These are phyloP conservation scores for Bolinopsis microptera DNA, from an alignment of 37 sponge, comb jelly and placozoan genomes.

Conservation along the genomic window DNA sequence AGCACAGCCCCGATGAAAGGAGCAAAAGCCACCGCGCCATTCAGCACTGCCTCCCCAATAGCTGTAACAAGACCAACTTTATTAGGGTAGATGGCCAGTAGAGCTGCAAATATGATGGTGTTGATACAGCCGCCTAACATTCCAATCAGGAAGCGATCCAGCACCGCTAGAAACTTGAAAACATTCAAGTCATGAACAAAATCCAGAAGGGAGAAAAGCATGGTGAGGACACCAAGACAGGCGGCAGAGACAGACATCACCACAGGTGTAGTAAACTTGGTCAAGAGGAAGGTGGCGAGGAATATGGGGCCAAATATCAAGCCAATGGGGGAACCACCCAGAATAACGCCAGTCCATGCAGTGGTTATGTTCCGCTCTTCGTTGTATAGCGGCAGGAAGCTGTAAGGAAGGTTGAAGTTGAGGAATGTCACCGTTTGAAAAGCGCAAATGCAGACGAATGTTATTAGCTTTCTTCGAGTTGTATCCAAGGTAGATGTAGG, in stretches of 20 bases:
- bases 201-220: background rate
- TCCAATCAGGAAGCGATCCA: background rate
- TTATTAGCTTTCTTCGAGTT: no score
- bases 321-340: background rate
- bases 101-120: background rate
- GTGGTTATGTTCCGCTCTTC: background rate
- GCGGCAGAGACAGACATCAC: background rate
- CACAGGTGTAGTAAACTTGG: background rate
- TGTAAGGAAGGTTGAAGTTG: background rate
- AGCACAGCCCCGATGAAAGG: constrained; percentile 49
- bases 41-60: constrained; percentile 29
- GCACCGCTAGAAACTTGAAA: background rate
- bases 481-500: no score
- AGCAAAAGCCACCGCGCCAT: constrained; percentile 39
- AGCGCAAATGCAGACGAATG: no score
- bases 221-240: background rate
- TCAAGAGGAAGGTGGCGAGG: background rate
- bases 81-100: constrained; percentile 40
- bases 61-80: background rate
- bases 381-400: constrained; percentile 16
- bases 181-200: background rate
- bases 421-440: background rate
- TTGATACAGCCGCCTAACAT: background rate
- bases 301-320: background rate
- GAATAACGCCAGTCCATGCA: background rate